Evolutionary conservation across 23 tunicate genomes (phyloP), one percentile per base, ranked within the genome.

Genomic region (Halocynthia aurantium): DNA sequence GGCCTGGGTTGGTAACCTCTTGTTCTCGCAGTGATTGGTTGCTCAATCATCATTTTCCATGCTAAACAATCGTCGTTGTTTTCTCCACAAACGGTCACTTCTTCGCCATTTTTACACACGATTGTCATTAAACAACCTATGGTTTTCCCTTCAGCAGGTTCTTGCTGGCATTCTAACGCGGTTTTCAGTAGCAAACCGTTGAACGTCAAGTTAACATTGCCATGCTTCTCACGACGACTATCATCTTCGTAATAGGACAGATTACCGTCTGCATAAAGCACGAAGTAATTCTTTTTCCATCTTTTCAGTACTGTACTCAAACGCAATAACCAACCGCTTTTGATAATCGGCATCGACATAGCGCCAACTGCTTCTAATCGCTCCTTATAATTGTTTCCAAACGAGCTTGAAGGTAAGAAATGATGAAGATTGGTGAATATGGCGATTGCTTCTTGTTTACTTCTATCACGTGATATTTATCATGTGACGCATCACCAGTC

Each of bases 231-330:
- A 21, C 61, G 69, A 50, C 70, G 60, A 10, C 70, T 52, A 17
- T 83, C 95, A 57, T 88, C 84, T 56, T 88, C 82, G 69, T 64
- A 88, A 73, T 74, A 88, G 54, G 95, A 70, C 10, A 88, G 58
- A 83, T 88, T 88, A 12, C 95, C 95, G 60, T 88, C 95, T 6
- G 84, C 87, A 55, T 77, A 88, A 10, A 88, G 58, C 17, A 83
- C 95, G 79, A 88, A 88, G 79, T 86, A 88, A 75, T 83, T 88
- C 49, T 71, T 61, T 63, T 88, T 88, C 95, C 95, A 88, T 40
- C 87, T 70, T 56, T 88, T 88, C 65, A 88, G 61, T 15, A 88
- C 72, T 18, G 77, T 88, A 63, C 95, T 74, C 10, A 74, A 73
- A 49, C 90, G 81, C 7, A 85, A 52, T 18, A 85, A 57, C 81